phyloP scores from a whole-genome alignment of 2,888 invertebrate genomes.

The Plebejus anna region DNA sequence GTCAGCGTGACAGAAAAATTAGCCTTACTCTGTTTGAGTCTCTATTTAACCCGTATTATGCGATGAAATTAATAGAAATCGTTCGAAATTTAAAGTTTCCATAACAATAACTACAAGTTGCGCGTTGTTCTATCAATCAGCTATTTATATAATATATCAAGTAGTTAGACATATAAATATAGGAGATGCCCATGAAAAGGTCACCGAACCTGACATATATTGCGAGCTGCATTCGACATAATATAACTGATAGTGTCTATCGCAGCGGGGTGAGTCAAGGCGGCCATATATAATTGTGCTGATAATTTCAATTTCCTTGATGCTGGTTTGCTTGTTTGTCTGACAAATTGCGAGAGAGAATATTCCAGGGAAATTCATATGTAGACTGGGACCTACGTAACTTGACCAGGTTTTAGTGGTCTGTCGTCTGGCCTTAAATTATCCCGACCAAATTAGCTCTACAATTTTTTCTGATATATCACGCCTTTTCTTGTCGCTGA shows the following conservation, averaged over 20 bases:
- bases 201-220: conserved; percentile 16
- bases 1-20: too few relatives aligned
- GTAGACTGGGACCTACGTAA: neutral
- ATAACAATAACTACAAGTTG: too few relatives aligned
- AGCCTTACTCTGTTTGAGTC: too few relatives aligned
- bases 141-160: neutral
- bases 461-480: neutral
- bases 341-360: conserved; percentile 1
- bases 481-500: neutral
- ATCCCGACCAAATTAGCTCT: neutral
- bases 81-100: too few relatives aligned
- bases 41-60: too few relatives aligned
- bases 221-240: conserved; percentile 1
- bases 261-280: conserved; percentile 1
- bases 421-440: too few relatives aligned
- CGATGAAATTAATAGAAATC: too few relatives aligned
- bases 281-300: conserved; percentile 4
- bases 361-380: neutral
- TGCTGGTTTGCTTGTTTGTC: neutral
- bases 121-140: neutral
- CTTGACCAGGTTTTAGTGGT: neutral
- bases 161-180: neutral
- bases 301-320: conserved; percentile 13
- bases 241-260: neutral
- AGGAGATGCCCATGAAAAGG: conserved; percentile 1